Evolutionary conservation across 2,888 invertebrate genomes (phyloP).

Genomic region (Patella pellucida): DNA sequence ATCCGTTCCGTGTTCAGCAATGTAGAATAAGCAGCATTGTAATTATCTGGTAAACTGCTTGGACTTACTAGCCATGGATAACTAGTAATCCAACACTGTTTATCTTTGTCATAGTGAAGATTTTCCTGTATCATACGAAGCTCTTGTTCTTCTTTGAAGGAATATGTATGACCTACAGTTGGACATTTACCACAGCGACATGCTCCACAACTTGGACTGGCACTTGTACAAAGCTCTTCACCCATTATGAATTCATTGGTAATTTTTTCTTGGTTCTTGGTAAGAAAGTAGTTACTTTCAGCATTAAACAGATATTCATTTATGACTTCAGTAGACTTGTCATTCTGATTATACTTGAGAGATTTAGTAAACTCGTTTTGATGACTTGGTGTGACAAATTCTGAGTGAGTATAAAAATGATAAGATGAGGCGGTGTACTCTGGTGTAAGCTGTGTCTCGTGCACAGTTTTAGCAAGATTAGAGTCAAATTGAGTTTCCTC

Average conservation of each 20-base stretch:
- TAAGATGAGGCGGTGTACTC: neutral
- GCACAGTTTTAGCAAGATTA: conserved; percentile 14
- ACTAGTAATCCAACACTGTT: conserved; percentile 17
- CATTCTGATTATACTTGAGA: neutral
- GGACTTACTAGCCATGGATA: conserved; percentile 23
- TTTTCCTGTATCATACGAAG: conserved; percentile 17
- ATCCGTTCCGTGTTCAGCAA: conserved; percentile 14
- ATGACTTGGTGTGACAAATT: neutral
- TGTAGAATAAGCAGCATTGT: conserved; percentile 10
- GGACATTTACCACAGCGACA: conserved; percentile 21
- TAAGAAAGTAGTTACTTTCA: neutral
- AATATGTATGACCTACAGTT: conserved; percentile 23
- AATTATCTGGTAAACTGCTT: conserved; percentile 18
- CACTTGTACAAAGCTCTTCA: conserved; percentile 18
- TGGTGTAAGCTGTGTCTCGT: neutral
- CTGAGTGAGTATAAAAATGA: neutral
- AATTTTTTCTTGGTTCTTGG: neutral
- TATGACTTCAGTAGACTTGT: neutral
- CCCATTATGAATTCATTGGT: conserved; percentile 10
- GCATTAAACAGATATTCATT: neutral
- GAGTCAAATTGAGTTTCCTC: conserved; percentile 17
- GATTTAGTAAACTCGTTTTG: neutral
- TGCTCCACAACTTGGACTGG: conserved; percentile 15
- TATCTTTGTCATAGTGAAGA: conserved; percentile 12
- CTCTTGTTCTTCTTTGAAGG: conserved; percentile 26